Evolutionary conservation across 2,113 vertebrate genomes (phyloP), one percentile per base, ranked within the genome.

Genomic region (Colistium nudipinnis): DNA sequence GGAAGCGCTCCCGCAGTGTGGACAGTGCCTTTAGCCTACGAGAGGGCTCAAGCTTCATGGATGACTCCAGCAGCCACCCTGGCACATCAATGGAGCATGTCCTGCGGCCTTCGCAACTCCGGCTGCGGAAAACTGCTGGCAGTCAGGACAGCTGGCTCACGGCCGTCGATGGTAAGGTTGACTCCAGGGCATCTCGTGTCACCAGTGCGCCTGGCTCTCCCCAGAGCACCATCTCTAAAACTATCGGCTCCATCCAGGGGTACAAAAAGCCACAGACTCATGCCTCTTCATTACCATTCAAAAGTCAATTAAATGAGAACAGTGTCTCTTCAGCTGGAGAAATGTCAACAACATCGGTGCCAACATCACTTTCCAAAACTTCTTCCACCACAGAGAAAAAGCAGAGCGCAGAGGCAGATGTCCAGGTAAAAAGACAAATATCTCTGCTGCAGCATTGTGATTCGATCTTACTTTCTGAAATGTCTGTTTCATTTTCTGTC

Each of bases 1-100:
- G 94, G 54, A 97, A 96, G 76, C 93, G 98, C 17, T 96, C 98
- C 2, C 93, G 95, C 70, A 97, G 95, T 2, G 94, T 95, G 36
- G 98, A 99, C 6, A 99, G 96, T 0, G 95, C 93, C 16, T 78
- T 94, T 0, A 90, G 91, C 1, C 80, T 91, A 6, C 85, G 88
- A 16, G 87, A 91, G 11, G 91, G 86, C 62, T 57, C 92, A 0
- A 86, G 82, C 66, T 91, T 90, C 81, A 76, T 92, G 10, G 89
- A 86, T 1, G 92, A 93, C 52, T 92, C 93, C 9, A 94, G 78
- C 73, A 84, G 70, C 59, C 91, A 85, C 56, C 73, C 90, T 76
- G 96, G 95, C 59, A 94, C 93, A 36, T 95, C 94, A 1, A 91
- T 88, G 0, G 96, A 98, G 54, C 95, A 94, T 28, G 93, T 98